Base-by-base conservation (phyloP, 2,113 vertebrate species). In the Pluvialis apricaria region DNA sequence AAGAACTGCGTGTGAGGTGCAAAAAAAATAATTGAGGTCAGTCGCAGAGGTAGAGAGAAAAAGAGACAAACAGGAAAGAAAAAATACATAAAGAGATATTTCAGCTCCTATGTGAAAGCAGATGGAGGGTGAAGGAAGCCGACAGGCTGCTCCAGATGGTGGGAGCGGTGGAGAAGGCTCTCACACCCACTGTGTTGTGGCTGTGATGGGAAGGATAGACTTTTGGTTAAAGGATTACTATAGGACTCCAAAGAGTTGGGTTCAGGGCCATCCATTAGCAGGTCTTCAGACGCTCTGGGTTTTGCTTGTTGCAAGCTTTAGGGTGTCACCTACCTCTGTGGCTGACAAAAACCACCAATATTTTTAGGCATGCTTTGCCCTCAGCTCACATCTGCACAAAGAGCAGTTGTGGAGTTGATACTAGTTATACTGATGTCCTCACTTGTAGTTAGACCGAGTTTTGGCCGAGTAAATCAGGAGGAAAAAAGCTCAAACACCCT, bases 51-150 rank as follows among this genome's bases (percentile, higher is more conserved):
- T 28, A 76, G 51, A 70, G 84, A 88, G 47, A 86, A 82, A 84
- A 90, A 86, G 77, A 89, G 49, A 44, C 31, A 69, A 84, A 82
- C 91, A 91, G 34, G 38, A 73, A 88, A 52, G 60, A 29, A 79
- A 90, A 90, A 89, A 58, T 4, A 29, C 34, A 76, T 5, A 7
- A 65, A 44, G 66, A 94, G 84, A 51, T 44, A 66, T 90, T 92
- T 90, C 82, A 55, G 87, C 79, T 94, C 78, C 91, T 88, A 1
- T 66, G 71, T 60, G 93, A 80, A 97, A 96, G 91, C 94, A 97
- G 97, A 96, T 94, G 95, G 94, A 96, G 91, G 97, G 93, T 91
- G 94, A 97, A 96, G 94, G 94, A 97, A 95, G 89, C 91, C 96
- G 93, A 96, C 89, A 95, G 92, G 94, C 96, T 97, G 87, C 78